Evolutionary conservation across 2,888 invertebrate species (phyloP), one percentile per base, ranked within the genome.

Genomic region (Eurytoma californica): DNA sequence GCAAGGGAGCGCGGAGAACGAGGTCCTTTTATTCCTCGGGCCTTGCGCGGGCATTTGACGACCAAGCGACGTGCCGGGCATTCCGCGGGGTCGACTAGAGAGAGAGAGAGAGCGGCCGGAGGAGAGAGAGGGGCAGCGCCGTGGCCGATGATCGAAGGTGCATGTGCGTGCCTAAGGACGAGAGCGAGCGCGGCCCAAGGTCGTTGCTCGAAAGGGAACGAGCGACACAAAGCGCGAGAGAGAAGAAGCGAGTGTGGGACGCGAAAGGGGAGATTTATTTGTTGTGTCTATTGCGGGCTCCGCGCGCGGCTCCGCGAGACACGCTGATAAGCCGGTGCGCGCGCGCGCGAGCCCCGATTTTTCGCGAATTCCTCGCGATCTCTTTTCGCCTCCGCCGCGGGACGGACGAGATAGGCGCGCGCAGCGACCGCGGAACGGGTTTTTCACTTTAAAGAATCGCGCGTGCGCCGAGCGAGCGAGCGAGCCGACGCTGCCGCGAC

Each of bases 31-130:
- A 87, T 88, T 88, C 87, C 51, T 30, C 47, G 24, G 24, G 9
- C 14, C 24, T 47, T 18, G 24, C 57, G 20, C 84, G 86, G 84
- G 85, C 86, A 87, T 89, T 88, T 88, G 89, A 89, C 87, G 89
- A 65, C 18, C 16, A 72, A 88, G 88, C 87, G 87, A 87, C 87
- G 87, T 89, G 88, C 89, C 88, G 85, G 83, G 85, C 88, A 89
- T 89, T 89, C 89, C 88, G 85, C 84, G 84, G 84, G 86, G 84
- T 76, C 51, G 55, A 47, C 61, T 58, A 53, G 24, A 84, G 86
- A 87, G 86, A 86, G 86, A 86, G 85, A 77, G 5, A 55, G 55
- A 39, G 68, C 20, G 57, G 14, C 30, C 30, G 24, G 12, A 20
- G 58, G 72, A 5, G 68, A 13, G 49, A 49, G n/a, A 18, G 61